A percentile compares a stretch with the other conserved stretches of the same genome.
These are phyloP conservation scores for Ecliptopera silaceata DNA, from an alignment of 2,888 invertebrate species.

Conservation along the genomic window DNA sequence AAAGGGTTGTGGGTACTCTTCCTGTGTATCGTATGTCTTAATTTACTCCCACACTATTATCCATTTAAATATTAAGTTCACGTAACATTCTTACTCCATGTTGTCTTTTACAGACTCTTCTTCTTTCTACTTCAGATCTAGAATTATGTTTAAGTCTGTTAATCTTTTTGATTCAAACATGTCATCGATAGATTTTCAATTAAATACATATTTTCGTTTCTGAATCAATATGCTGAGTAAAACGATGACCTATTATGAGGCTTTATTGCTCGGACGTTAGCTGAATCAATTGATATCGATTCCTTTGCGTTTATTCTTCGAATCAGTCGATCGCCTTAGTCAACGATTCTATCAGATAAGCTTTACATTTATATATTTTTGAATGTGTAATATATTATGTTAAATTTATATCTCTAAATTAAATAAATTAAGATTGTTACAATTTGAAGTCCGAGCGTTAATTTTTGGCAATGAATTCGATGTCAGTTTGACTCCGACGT, in stretches of 20 bases:
- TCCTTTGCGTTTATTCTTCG: conserved; percentile 34
- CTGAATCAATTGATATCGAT: conserved; percentile 42
- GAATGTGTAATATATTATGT: too few relatives aligned
- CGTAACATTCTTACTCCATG: too few relatives aligned
- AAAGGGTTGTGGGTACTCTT: conserved; percentile 55
- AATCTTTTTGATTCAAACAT: background rate
- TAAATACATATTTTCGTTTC: conserved; percentile 38
- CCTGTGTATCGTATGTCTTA: conserved; percentile 63
- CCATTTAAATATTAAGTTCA: conserved; percentile 2
- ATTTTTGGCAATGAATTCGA: background rate
- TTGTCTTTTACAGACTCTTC: too few relatives aligned
- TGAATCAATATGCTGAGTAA: conserved; percentile 51
- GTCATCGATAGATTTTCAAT: conserved; percentile 39
- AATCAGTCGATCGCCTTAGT: conserved; percentile 26
- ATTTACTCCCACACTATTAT: conserved; percentile 54
- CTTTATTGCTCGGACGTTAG: conserved; percentile 48
- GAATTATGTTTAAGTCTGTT: too few relatives aligned
- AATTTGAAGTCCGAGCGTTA: too few relatives aligned
- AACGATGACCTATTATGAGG: conserved; percentile 47
- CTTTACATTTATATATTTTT: background rate
- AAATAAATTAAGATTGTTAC: too few relatives aligned
- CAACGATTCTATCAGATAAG: background rate
- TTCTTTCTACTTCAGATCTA: too few relatives aligned
- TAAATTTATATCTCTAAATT: too few relatives aligned
- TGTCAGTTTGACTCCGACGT: background rate